Base-by-base conservation (phyloP, 2,797 vertebrate genomes). In the Anolis apletophallus region DNA sequence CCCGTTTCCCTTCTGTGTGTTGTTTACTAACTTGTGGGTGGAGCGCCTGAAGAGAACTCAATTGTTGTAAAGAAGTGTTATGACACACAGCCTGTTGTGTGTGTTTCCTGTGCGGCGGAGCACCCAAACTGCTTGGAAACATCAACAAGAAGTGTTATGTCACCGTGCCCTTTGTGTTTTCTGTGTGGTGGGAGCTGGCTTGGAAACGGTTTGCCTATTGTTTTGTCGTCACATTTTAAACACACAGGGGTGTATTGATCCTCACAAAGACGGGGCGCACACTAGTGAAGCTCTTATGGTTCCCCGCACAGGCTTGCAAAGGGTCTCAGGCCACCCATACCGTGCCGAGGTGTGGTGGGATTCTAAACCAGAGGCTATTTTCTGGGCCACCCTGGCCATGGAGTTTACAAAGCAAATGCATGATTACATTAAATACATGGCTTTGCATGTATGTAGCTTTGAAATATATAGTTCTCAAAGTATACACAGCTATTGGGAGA, bases 381-480 rank as follows among this genome's bases (percentile, higher is more conserved):
- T 46, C 17, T 21, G 36, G 85, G 81, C 85, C 85, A 86, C 85
- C 78, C 85, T 74, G 57, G 23, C 78, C 67, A 75, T 29, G 23
- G 23, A 74, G 78, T 86, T 86, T 86, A 86, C 34, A 46, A 74
- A 67, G 85, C 23, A n/a, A 86, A 69, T 64, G 32, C 55, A 86
- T 86, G 78, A 75, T 86, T 86, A 67, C 55, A 81, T 74, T 74
- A 74, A 86, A 81, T 74, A 86, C 67, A 81, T 81, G 75, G 78
- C 85, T 86, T 81, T n/a, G n/a, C 74, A 86, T 74, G 32, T 86
- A 86, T 73, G 81, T 71, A 86, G 46, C 46, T 81, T 29, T 64
- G 61, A 74, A 86, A 86, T 74, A 86, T 74, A 81, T 81, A 81
- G 69, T 78, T 86, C 74, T n/a, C n/a, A 86, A 86, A 67, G 46